Base-by-base conservation (phyloP, 2,888 invertebrate species). In the Lottia gigantea region DNA sequence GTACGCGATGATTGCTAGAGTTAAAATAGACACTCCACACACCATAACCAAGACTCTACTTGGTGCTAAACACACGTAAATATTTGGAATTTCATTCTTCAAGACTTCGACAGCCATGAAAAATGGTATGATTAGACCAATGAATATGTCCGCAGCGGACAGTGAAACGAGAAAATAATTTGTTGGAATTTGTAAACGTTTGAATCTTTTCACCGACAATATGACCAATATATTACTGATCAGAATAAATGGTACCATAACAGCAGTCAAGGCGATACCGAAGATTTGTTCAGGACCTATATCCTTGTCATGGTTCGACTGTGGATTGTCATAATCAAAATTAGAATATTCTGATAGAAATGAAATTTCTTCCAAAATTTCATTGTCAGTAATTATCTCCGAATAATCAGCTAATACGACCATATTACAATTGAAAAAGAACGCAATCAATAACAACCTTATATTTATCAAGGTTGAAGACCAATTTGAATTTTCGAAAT, bases 1-100 rank as follows among this genome's bases (percentile, higher is more conserved):
- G 46, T 92, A 90, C 0, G 92, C 92, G 67, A 92, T 92, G 26
- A 92, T 91, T 0, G 92, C 91, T 81, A 91, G 91, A 64, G 91
- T 91, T 67, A 92, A 85, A 62, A 92, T 90, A 6, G 86, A 92
- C 45, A 91, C 92, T 77, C 91, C 91, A 82, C 92, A 91, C 74
- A 91, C 88, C 15, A 91, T 90, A 72, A 91, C 91, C 49, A 91
- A 90, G 25, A 91, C 88, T 77, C 91, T 91, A 80, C 92, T 92
- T 65, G 92, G 91, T 26, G 91, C 85, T 70, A 92, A 86, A 84
- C 92, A 92, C 70, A 91, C 83, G 71, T 89, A 86, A 47, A 78
- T 74, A 74, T 83, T 70, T 1, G 69, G 46, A n/a, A 77, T 71
- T 19, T 69, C 68, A 19, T 67, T 88, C 86, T 75, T 88, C 88